phyloP scores from a whole-genome alignment of 2,113 vertebrate genomes.

The Ictalurus furcatus region DNA sequence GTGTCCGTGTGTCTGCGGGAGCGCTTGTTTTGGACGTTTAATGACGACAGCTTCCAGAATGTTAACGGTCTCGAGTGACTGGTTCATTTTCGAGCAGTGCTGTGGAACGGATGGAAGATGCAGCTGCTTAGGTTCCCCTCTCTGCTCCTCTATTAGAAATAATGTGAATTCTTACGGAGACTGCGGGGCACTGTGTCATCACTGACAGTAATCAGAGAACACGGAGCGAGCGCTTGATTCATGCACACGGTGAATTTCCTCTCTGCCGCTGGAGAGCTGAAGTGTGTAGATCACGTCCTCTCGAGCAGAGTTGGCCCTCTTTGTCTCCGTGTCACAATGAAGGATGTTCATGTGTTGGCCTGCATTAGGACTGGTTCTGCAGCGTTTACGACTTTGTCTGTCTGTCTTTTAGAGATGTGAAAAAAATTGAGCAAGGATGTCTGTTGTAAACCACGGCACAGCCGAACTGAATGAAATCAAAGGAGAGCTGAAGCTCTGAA shows the following conservation, averaged over 20 bases:
- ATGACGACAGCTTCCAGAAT: conserved; percentile 9
- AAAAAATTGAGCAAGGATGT: neutral
- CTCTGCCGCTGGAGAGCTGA: conserved; percentile 14
- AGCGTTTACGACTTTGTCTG: conserved; percentile 5
- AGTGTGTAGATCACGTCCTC: conserved; percentile 36
- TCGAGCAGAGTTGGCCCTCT: neutral
- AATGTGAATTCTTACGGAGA: conserved; percentile 27
- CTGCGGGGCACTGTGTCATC: conserved; percentile 62
- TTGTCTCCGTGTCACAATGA: conserved; percentile 36
- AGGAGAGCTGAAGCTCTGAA: neutral
- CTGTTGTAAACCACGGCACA: neutral
- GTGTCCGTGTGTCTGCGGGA: neutral
- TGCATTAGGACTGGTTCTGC: conserved; percentile 16
- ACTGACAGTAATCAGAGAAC: conserved; percentile 54
- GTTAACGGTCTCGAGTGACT: conserved; percentile 30
- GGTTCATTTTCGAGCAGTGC: conserved; percentile 56
- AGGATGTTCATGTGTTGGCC: conserved; percentile 29
- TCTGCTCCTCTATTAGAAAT: conserved; percentile 43
- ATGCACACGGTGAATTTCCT: conserved; percentile 34
- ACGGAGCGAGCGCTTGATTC: conserved; percentile 25
- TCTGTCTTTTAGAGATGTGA: neutral
- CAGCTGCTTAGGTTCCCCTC: conserved; percentile 59
- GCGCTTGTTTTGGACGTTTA: conserved; percentile 15
- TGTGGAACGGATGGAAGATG: conserved; percentile 70
- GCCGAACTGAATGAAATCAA: neutral